Base-by-base conservation (phyloP, 2,113 vertebrate genomes). In the Propithecus coquereli region DNA sequence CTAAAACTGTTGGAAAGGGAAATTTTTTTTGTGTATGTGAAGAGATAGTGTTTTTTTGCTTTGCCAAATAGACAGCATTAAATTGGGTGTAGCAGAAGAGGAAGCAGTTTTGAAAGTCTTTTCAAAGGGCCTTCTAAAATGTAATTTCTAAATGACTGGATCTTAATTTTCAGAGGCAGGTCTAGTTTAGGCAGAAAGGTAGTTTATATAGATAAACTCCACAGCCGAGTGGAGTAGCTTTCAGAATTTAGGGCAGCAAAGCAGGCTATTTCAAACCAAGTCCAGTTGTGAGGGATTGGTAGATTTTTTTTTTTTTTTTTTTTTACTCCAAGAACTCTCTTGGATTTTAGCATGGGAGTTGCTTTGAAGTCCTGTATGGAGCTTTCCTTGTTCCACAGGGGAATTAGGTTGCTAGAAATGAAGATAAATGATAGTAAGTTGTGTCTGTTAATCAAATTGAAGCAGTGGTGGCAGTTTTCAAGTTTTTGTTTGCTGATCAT, bases 141-240 rank as follows among this genome's bases (percentile, higher is more conserved):
- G 23, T 92, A 73, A 89, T 97, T 97, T 97, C 80, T 87, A n/a
- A 89, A 84, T 92, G 94, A 82, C 87, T 92, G 10, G 9, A 59
- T 93, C 61, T 90, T 92, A 65, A 65, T 90, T 86, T 94, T 88
- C 34, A 23, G 68, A 94, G 54, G 34, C 25, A 83, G 54, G 34
- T 93, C 10, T 93, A 70, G 96, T 84, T 96, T 8, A 88, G 65
- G 45, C 40, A 92, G 90, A 90, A 96, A 81, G 73, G 5, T 83
- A 87, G 32, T 71, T 95, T 92, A 8, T 79, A 27, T 7, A 74
- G 73, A 80, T 43, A 43, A 43, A 43, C 40, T 66, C 18, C 34
- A 6, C 10, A 82, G 61, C 63, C 76, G 63, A 96, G 52, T 34
- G 68, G 63, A 88, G 25, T 76, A 47, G 47, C 52, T 89, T 83